Evolutionary conservation across 2,888 invertebrate genomes (phyloP).

Genomic region (Vesta saturnalis): DNA sequence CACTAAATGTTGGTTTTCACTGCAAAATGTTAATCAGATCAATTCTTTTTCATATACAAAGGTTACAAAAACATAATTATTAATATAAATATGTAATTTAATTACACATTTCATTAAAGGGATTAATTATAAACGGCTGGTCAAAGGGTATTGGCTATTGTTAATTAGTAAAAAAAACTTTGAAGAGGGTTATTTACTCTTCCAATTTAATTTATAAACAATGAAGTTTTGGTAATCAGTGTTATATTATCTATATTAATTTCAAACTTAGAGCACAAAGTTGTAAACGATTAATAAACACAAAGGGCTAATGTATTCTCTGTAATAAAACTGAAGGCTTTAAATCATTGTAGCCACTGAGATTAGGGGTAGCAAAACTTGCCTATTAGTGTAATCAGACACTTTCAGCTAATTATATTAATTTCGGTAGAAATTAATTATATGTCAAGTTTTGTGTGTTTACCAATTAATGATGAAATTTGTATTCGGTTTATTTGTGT

Average conservation of each 20-base stretch:
- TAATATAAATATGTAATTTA: too few species aligned
- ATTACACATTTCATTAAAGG: background rate
- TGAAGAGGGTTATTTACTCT: background rate
- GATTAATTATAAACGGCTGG: background rate
- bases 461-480: background rate
- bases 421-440: conserved; percentile 8
- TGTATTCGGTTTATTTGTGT: background rate
- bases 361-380: conserved; percentile 10
- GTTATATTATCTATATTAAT: conserved; percentile 2
- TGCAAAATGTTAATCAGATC: background rate
- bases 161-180: background rate
- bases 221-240: background rate
- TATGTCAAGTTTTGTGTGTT: background rate
- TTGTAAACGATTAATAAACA: conserved; percentile 3
- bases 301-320: conserved; percentile 7
- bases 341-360: conserved; percentile 10
- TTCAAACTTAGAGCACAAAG: conserved; percentile 8
- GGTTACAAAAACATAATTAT: too few species aligned
- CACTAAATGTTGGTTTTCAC: background rate
- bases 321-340: conserved; percentile 4
- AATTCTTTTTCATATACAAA: too few species aligned
- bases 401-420: conserved; percentile 9
- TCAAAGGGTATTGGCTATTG: background rate
- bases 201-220: background rate
- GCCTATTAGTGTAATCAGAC: conserved; percentile 14